Evolutionary conservation across 2,113 vertebrate species (phyloP), one percentile per base, ranked within the genome.

Genomic region (Ciconia stormi): DNA sequence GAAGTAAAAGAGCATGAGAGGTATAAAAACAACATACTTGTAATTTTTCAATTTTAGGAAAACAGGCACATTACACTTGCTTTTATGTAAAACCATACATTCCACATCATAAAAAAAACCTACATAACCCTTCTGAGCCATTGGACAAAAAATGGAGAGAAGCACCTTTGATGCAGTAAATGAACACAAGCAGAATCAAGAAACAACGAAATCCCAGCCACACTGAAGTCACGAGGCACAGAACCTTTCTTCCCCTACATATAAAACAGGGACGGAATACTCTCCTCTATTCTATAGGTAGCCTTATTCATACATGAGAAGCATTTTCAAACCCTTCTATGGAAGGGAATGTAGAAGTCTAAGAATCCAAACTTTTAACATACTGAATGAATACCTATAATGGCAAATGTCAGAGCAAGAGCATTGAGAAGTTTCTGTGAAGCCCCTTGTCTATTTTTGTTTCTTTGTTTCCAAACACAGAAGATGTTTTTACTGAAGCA

Each of bases 391-490:
- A 27, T 42, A 38, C 30, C 77, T 32, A 42, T 1, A 46, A 78
- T 38, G 36, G 40, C 42, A 74, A 74, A 46, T 7, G 4, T 13
- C 53, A 53, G 5, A 49, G 19, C 46, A 84, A 53, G 9, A 52
- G 14, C 15, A 52, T 3, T 25, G 7, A 52, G 29, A 87, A 53
- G 26, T 59, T 85, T 72, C 66, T 38, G 14, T 50, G 16, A 77
- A 56, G 42, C 9, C 47, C 29, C 50, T 29, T 19, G 20, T 50
- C 78, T 94, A n/a, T 67, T 81, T 78, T 74, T 78, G 56, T 77
- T 93, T 76, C 62, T 85, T 58, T 77, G 40, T 83, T 89, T 93
- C 63, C 72, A 82, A 94, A 53, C 15, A 90, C 76, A 78, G 15
- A 61, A 73, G 8, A 65, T 20, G 46, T 66, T 66, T 95, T 73